phyloP scores from a whole-genome alignment of 1,140 invertebrate species.

The Acromyrmex charruanus region DNA sequence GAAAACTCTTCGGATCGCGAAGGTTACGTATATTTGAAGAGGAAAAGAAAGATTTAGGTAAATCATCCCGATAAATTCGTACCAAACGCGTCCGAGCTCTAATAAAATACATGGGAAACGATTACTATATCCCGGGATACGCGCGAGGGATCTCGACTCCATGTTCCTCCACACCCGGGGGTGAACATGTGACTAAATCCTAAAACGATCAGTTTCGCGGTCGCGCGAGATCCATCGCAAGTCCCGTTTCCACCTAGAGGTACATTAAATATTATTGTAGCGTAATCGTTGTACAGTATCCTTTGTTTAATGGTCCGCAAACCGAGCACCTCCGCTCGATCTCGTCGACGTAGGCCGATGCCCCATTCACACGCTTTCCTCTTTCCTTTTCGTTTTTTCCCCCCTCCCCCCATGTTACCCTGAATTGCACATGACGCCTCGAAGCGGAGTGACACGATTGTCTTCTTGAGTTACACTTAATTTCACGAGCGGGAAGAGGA shows the following conservation, averaged over 20 bases:
- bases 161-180: background rate
- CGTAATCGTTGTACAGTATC: slow-evolving; percentile 83
- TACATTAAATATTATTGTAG: slow-evolving; percentile 82
- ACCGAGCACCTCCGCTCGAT: slow-evolving; percentile 77
- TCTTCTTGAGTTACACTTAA: slow-evolving; percentile 44
- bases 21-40: background rate
- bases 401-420: background rate
- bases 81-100: slow-evolving; percentile 15
- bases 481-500: background rate
- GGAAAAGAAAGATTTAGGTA: background rate
- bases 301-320: slow-evolving; percentile 81
- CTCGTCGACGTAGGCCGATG: slow-evolving; percentile 59
- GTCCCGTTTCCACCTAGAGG: slow-evolving; percentile 42
- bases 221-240: slow-evolving; percentile 10
- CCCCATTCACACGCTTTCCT: background rate
- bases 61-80: slow-evolving; percentile 21
- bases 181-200: background rate
- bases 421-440: slow-evolving; percentile 43
- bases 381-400: background rate
- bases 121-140: slow-evolving; percentile 25
- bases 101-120: slow-evolving; percentile 37
- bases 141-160: slow-evolving; percentile 7
- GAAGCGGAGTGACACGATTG: slow-evolving; percentile 37
- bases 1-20: background rate
- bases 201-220: background rate